Evolutionary conservation across 2,888 invertebrate genomes (phyloP).

Genomic region (Dinocampus coccinellae): DNA sequence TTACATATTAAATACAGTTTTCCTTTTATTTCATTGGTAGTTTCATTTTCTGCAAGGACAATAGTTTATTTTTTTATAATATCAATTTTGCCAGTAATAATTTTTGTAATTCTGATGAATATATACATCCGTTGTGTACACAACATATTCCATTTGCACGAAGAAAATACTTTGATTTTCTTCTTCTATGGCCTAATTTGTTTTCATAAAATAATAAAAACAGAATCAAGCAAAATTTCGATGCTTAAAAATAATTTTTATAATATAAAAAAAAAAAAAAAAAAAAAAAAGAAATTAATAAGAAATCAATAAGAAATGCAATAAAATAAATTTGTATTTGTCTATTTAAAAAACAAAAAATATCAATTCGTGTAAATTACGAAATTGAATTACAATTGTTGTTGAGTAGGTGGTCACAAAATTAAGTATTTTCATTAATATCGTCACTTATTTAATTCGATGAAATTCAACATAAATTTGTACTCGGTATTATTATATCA

Average conservation of each 20-base stretch:
- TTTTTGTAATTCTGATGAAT: background rate
- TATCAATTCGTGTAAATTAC: background rate
- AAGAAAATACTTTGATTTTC: background rate
- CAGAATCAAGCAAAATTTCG: background rate
- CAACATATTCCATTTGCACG: background rate
- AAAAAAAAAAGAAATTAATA: no score
- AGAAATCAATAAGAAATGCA: background rate
- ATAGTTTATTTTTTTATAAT: background rate
- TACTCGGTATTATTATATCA: background rate
- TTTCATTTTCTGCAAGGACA: background rate
- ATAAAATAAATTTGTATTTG: conserved; percentile 3
- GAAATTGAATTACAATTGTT: background rate
- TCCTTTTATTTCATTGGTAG: background rate
- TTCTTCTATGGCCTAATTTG: background rate
- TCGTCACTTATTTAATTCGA: background rate
- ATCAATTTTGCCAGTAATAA: background rate
- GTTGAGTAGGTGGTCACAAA: background rate
- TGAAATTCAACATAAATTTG: background rate
- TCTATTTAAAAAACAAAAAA: no score
- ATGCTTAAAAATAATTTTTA: background rate
- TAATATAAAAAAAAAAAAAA: background rate
- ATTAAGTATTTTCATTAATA: background rate
- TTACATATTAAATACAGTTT: background rate
- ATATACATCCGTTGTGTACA: background rate
- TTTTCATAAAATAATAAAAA: no score